Percentiles rank a stretch among this genome's conserved stretches.
Evolutionary conservation across 2,888 invertebrate species (phyloP).

Genomic region (Polyploca ridens): DNA sequence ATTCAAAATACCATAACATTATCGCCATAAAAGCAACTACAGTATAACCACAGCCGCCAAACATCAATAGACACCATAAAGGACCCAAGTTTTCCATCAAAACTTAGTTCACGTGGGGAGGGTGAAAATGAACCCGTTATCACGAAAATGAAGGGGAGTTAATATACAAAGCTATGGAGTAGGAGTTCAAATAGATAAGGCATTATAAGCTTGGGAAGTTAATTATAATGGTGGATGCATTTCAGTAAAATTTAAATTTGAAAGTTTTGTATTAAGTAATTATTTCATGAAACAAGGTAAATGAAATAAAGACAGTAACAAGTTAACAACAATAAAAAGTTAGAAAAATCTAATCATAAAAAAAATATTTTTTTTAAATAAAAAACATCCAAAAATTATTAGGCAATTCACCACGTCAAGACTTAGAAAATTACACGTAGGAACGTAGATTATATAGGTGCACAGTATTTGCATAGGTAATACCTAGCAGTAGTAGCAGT

Average conservation of each 20-base stretch:
- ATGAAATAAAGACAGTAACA: too few relatives aligned
- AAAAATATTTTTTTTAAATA: too few relatives aligned
- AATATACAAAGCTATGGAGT: conserved; percentile 13
- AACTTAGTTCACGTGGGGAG: conserved; percentile 50
- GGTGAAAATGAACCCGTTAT: conserved; percentile 63
- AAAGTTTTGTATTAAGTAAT: too few relatives aligned
- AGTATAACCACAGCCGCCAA: conserved; percentile 27
- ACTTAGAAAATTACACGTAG: too few relatives aligned
- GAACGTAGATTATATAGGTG: too few relatives aligned
- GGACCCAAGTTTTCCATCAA: conserved; percentile 48
- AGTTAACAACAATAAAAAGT: too few relatives aligned
- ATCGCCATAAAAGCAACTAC: conserved; percentile 7
- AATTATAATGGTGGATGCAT: not conserved
- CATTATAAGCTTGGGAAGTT: not conserved
- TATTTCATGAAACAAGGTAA: too few relatives aligned
- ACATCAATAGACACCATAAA: conserved; percentile 24
- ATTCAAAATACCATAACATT: conserved; percentile 17
- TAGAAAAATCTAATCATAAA: too few relatives aligned
- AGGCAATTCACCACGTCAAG: too few relatives aligned
- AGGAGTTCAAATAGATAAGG: not conserved
- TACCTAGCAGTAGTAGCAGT: too few relatives aligned
- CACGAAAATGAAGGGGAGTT: conserved; percentile 50
- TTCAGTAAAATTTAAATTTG: not conserved
- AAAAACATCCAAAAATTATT: too few relatives aligned
- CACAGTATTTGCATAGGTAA: too few relatives aligned